These are phyloP conservation scores for Lucifuga dentata DNA, from an alignment of 2,113 vertebrate genomes.

Conservation along the genomic window DNA sequence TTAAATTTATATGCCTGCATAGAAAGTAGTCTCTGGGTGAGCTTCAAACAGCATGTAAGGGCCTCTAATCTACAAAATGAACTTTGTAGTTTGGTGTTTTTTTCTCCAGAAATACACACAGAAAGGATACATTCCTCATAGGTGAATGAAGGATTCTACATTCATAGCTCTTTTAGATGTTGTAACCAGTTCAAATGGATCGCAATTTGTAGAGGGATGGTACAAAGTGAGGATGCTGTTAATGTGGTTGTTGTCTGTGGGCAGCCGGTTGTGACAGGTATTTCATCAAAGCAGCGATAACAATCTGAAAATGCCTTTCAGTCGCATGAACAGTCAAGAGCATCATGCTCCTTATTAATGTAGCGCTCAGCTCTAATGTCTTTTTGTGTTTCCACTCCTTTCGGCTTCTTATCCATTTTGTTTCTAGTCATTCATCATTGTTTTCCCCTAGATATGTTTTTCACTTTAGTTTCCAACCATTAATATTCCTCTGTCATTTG, in stretches of 20 bases:
- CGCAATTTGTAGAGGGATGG: slow-evolving; percentile 4
- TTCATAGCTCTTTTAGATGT: background rate
- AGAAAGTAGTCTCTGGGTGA: slow-evolving; percentile 44
- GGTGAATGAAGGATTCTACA: background rate
- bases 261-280: slow-evolving; percentile 47
- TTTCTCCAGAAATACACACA: too few relatives aligned
- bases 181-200: slow-evolving; percentile 3
- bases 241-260: slow-evolving; percentile 25
- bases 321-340: slow-evolving; percentile 49
- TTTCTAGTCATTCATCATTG: slow-evolving; percentile 52
- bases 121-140: too few relatives aligned
- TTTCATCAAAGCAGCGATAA: slow-evolving; percentile 64
- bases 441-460: slow-evolving; percentile 33
- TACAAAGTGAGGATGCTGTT: slow-evolving; percentile 14
- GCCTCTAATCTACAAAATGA: slow-evolving; percentile 55
- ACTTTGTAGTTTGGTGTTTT: slow-evolving; percentile 33
- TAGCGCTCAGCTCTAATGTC: slow-evolving; percentile 61
- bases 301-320: slow-evolving; percentile 60
- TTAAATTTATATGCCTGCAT: slow-evolving; percentile 46
- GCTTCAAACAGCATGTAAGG: slow-evolving; percentile 64
- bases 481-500: slow-evolving; percentile 1
- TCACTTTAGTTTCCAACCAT: slow-evolving; percentile 14
- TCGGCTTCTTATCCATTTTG: slow-evolving; percentile 32
- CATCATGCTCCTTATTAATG: slow-evolving; percentile 63
- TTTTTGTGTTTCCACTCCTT: slow-evolving; percentile 53